Evolutionary conservation across 2,888 invertebrate species (phyloP), one percentile per base, ranked within the genome.

Genomic region (Noctuana brunneofusca): DNA sequence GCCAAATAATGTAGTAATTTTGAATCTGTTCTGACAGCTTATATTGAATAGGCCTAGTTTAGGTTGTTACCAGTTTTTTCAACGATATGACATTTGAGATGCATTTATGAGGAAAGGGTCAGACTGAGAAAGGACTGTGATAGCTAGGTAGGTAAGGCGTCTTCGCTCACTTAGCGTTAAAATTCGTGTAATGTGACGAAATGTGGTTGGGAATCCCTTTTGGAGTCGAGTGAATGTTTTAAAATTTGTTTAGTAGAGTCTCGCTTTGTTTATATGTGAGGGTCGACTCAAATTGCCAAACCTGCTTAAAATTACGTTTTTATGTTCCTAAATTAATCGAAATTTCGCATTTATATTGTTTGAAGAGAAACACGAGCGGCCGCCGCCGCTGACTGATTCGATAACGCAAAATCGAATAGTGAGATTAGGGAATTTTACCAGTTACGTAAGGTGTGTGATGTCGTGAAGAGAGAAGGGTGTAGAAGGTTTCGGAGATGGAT

Each of bases 81-180:
- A 80, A 81, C 79, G 80, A 87, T 79, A 83, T 80, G 84, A 86
- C 83, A 85, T 83, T 79, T 79, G 87, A 83, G 80, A 87, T 85
- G 88, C 90, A 88, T 89, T 90, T 89, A 88, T 76, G 71, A 72
- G 89, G 87, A 86, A 90, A 84, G 89, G 89, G 86, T 89, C 90
- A 87, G 91, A 91, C 91, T 91, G 91, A 91, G 87, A 87, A 85
- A 86, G 91, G 90, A 91, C 91, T 91, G 91, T 91, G 91, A 91
- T 91, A 91, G 89, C 81, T 86, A 88, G 87, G 73, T 89, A 91
- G 83, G 88, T 87, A 88, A 91, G 86, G 83, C 79, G 81, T 83
- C 79, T 80, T 83, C 89, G 87, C 90, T 89, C 89, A 86, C 80
- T 88, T 88, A 88, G 89, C 82, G 84, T 84, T 82, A 83, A 86